Evolutionary conservation across 2,113 vertebrate species (phyloP).

Genomic region (Eleginops maclovinus): DNA sequence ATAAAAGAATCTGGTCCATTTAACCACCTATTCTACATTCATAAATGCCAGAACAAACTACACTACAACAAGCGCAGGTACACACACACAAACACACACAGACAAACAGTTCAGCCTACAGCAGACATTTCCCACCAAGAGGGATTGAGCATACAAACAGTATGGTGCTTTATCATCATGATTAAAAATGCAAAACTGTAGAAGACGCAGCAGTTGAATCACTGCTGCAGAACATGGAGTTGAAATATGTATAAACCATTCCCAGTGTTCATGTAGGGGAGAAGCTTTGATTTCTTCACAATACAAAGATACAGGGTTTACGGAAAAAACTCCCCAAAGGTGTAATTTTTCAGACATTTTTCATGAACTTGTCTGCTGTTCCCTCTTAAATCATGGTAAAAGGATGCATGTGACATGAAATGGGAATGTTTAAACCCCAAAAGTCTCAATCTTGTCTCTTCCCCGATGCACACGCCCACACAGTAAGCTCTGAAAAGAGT

Average conservation of each 20-base stretch:
- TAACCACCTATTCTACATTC: too few relatives aligned
- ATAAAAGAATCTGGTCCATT: too few relatives aligned
- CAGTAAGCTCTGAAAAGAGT: not conserved
- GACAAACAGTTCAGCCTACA: slow-evolving; percentile 15
- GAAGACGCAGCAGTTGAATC: slow-evolving; percentile 44
- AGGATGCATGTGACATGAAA: not conserved
- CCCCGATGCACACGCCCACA: not conserved
- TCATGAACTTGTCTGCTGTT: slow-evolving; percentile 5
- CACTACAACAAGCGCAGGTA: not conserved
- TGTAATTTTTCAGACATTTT: not conserved
- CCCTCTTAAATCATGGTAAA: not conserved
- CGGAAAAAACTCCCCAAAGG: not conserved
- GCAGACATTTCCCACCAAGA: slow-evolving; percentile 37
- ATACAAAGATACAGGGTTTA: not conserved
- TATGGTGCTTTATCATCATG: slow-evolving; percentile 57
- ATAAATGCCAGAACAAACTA: not conserved
- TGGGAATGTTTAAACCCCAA: not conserved
- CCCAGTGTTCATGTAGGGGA: not conserved
- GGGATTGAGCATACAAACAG: slow-evolving; percentile 44
- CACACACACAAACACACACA: not conserved
- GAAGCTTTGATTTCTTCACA: not conserved
- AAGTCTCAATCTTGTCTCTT: not conserved
- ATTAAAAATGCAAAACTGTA: slow-evolving; percentile 59
- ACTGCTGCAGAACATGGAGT: slow-evolving; percentile 20
- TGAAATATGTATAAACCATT: slow-evolving; percentile 14